Evolutionary conservation across 2,888 invertebrate species (phyloP), one percentile per base, ranked within the genome.

Genomic region (Kryphioiulus occultus): DNA sequence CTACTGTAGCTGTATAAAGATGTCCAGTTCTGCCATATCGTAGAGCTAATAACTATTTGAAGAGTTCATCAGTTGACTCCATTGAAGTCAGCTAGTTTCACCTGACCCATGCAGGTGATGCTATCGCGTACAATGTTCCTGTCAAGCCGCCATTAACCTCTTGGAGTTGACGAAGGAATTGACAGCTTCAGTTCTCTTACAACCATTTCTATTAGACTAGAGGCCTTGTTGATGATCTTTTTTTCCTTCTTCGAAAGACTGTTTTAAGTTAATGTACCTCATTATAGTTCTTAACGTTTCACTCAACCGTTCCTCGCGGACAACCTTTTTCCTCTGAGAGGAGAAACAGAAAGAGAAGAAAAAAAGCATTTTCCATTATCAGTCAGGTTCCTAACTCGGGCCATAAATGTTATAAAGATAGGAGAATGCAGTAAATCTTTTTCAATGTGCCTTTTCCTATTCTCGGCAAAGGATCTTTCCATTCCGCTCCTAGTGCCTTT

Each of bases 341-440:
- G 19, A 68, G 68, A 44, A 44, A 68, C 68, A 68, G 68, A 68
- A 68, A 26, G 68, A 26, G 68, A 26, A 5, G 19, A 53, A 68
- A 68, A 68, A 68, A 26, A 26, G 68, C 68, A 68, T 68, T 68
- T 68, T 68, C 68, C 68, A 68, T 68, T 68, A 68, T 68, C 68
- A 68, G 68, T 68, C 68, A 68, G 68, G 68, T 68, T 68, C 68
- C 68, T 68, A 68, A 68, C 68, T 68, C 68, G 68, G 68, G 68
- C 68, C 68, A 68, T 68, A 68, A 68, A 68, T 68, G 68, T 68
- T 68, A 68, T 68, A 68, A 68, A 68, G 68, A 68, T 68, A 68
- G 68, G 68, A 68, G 68, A 68, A 68, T 68, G 68, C 68, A 68
- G 68, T 68, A 68, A 68, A 68, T 68, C 68, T 68, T 68, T 68